Base-by-base conservation (phyloP, 2,113 vertebrate species). In the Bagarius yarrelli region DNA sequence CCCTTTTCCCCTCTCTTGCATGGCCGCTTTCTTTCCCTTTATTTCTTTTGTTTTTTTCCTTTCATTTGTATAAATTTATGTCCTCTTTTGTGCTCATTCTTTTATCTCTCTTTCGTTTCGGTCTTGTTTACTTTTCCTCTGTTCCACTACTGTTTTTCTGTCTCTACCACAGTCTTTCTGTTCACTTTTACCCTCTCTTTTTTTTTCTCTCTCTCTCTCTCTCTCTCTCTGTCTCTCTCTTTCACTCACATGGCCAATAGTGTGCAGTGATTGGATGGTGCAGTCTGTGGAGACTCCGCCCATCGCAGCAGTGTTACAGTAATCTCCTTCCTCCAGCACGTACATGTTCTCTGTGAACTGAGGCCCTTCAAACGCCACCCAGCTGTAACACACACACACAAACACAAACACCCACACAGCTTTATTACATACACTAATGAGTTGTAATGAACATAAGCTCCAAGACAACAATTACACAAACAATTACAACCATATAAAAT, bases 291-390 rank as follows among this genome's bases (percentile, higher is more conserved):
- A 84, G 59, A 87, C 87, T 85, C 94, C 94, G 84, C 98, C 96
- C 94, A 98, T 94, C 1, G 95, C 90, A 0, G 81, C 91, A 3
- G 93, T 83, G 89, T 91, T 90, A 30, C 94, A 91, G 78, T 98
- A 99, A 27, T 92, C 91, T 71, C 97, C 98, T 91, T 96, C 95
- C 90, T 99, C 98, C 87, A 99, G 83, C 59, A 98, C 94, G 1
- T 95, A 97, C 92, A 97, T 95, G 87, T 95, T 94, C 14, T 95
- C 94, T 0, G 90, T 90, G 55, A 97, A 99, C 74, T 95, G 91
- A 81, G 92, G 91, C 66, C 94, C 90, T 60, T 97, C 95, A 76
- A 95, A 98, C 0, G 91, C 91, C 88, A 97, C 91, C 93, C 96
- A 99, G 86, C 98, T 98, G 85, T 72, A 85, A 87, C 14, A 87